Conservation (phyloP, 1,140 invertebrate genomes). For the Ganaspis sp. region DNA sequence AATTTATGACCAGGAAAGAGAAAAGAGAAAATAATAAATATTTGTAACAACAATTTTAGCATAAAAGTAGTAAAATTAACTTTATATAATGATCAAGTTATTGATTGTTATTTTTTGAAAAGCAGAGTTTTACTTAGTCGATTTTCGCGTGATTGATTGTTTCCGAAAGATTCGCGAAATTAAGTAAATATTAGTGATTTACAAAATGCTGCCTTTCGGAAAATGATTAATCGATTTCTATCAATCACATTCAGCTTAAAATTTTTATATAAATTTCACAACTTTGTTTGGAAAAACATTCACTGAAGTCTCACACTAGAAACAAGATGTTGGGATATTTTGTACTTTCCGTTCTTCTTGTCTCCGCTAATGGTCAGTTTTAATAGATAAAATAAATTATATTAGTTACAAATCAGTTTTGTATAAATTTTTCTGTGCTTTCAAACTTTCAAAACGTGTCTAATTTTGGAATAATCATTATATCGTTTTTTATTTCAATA, state of each 20-base stretch:
- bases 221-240: background rate
- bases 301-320: background rate
- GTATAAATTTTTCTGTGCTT: background rate
- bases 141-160: background rate
- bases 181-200: background rate
- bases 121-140: too few species aligned
- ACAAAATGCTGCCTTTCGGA: background rate
- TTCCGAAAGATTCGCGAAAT: background rate
- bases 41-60: too few species aligned
- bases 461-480: too few species aligned
- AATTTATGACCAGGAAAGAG: too few species aligned
- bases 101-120: too few species aligned
- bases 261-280: background rate
- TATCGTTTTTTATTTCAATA: too few species aligned
- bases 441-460: too few species aligned
- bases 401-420: background rate
- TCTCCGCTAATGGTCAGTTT: background rate
- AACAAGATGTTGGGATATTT: conserved; percentile 4
- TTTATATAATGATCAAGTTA: too few species aligned
- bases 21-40: too few species aligned
- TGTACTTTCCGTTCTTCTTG: background rate
- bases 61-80: too few species aligned
- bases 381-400: background rate
- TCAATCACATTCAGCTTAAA: conserved; percentile 3
- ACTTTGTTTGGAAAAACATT: background rate